Evolutionary conservation across 2,888 invertebrate species (phyloP).

Genomic region (Pterobdella sp.): DNA sequence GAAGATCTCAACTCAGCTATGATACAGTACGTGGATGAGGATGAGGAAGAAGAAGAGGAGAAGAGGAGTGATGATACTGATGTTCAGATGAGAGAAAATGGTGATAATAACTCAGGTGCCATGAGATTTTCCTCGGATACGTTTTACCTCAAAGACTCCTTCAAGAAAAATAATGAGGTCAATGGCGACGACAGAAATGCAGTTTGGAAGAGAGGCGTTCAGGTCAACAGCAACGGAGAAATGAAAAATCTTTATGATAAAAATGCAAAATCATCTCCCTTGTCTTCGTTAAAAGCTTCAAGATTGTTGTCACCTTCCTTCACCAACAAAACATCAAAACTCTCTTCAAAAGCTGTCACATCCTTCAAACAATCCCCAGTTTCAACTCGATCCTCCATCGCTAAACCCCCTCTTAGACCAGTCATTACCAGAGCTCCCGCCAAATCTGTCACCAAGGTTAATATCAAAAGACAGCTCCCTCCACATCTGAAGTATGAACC

Average conservation of each 20-base stretch:
- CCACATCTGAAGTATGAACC: slow-evolving; percentile 2
- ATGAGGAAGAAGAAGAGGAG: background rate
- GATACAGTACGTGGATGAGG: background rate
- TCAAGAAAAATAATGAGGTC: background rate
- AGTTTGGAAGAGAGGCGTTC: background rate
- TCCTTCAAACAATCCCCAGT: background rate
- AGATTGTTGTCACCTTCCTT: background rate
- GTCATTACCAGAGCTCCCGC: background rate
- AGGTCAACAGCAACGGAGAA: slow-evolving; percentile 3
- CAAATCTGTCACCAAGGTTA: too few relatives aligned
- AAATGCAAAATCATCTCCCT: background rate
- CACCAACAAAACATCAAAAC: background rate
- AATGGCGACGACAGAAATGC: background rate
- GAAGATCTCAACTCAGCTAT: background rate
- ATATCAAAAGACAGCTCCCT: background rate
- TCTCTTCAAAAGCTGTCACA: background rate
- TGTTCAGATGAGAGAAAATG: background rate
- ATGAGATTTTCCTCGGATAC: background rate
- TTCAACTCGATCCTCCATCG: background rate
- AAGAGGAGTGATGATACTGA: background rate
- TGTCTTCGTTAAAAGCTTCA: background rate
- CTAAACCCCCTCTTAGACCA: background rate
- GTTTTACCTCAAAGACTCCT: background rate
- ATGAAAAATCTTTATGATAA: too few relatives aligned
- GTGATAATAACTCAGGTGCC: background rate